phyloP scores from a whole-genome alignment of 2,797 vertebrate species.

The Oceanodroma leucorhoa region DNA sequence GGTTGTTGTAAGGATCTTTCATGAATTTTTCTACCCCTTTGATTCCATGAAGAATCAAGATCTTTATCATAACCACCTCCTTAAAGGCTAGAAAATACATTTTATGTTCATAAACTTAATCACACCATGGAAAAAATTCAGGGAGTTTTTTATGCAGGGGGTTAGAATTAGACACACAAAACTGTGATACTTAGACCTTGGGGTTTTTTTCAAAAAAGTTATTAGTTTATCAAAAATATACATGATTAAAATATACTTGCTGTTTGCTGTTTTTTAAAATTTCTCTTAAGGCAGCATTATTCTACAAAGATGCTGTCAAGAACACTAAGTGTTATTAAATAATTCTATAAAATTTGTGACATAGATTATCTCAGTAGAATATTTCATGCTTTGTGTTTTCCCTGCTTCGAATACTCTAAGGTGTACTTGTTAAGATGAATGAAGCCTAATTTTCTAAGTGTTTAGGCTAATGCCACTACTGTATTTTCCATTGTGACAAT shows the following conservation, averaged over 20 bases:
- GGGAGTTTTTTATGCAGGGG: constrained; percentile 8
- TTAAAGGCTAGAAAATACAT: not conserved
- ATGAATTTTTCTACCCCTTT: not conserved
- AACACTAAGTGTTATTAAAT: constrained; percentile 53
- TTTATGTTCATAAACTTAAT: not conserved
- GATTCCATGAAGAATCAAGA: not conserved
- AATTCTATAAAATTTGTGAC: constrained; percentile 56
- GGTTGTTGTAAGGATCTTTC: not conserved
- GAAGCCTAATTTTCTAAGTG: constrained; percentile 13
- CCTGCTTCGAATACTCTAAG: constrained; percentile 3
- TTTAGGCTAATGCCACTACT: constrained; percentile 28
- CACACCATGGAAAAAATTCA: not conserved
- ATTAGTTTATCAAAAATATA: constrained; percentile 24
- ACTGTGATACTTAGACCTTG: not conserved
- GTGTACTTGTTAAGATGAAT: constrained; percentile 15
- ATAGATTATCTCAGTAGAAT: constrained; percentile 27
- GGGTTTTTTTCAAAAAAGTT: not conserved
- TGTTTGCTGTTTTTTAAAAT: not conserved
- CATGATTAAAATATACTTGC: constrained; percentile 29
- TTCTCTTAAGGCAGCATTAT: constrained; percentile 23
- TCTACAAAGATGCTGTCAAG: constrained; percentile 28
- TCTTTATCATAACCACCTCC: not conserved
- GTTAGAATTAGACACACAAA: constrained; percentile 19
- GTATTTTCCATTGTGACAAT: not conserved
- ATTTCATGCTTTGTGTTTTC: constrained; percentile 25